Conservation (phyloP, 1,140 invertebrate genomes). For the Harlomillsia oculata region DNA sequence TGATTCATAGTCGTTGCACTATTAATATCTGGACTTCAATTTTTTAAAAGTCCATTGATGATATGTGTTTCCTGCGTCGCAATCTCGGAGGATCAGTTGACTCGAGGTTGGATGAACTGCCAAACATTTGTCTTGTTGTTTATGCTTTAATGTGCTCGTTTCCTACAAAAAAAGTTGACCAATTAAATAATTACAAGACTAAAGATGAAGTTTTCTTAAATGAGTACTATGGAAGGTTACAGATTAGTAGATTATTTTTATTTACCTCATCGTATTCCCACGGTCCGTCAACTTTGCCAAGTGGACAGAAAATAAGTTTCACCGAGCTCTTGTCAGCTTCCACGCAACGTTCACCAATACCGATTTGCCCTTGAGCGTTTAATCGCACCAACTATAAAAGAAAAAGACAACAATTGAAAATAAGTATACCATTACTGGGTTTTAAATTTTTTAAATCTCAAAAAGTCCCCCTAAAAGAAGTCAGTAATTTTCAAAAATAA, state of each 20-base stretch:
- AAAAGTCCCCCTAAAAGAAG: too few relatives aligned
- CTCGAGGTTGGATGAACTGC: slow-evolving; percentile 72
- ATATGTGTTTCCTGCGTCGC: slow-evolving; percentile 73
- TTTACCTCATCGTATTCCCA: slow-evolving; percentile 73
- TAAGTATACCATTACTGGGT: too few relatives aligned
- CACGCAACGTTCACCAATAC: slow-evolving; percentile 83
- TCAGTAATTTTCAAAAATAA: too few relatives aligned
- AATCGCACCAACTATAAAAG: slow-evolving; percentile 66
- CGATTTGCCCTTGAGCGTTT: slow-evolving; percentile 87
- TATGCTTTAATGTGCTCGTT: slow-evolving; percentile 65
- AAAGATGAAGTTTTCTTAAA: background rate
- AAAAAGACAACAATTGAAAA: slow-evolving; percentile 16
- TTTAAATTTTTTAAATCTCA: too few relatives aligned
- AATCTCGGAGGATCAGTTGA: slow-evolving; percentile 63
- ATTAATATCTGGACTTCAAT: slow-evolving; percentile 55
- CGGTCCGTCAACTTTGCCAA: slow-evolving; percentile 85
- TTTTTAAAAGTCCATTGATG: slow-evolving; percentile 78
- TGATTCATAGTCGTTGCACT: background rate
- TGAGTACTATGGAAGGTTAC: background rate
- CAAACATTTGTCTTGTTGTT: slow-evolving; percentile 70
- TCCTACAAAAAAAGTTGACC: slow-evolving; percentile 44
- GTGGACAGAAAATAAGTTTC: slow-evolving; percentile 74
- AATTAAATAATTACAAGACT: background rate
- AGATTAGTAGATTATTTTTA: background rate
- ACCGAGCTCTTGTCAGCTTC: slow-evolving; percentile 75